Evolutionary conservation across 2,888 invertebrate species (phyloP).

Genomic region (Achlya flavicornis): DNA sequence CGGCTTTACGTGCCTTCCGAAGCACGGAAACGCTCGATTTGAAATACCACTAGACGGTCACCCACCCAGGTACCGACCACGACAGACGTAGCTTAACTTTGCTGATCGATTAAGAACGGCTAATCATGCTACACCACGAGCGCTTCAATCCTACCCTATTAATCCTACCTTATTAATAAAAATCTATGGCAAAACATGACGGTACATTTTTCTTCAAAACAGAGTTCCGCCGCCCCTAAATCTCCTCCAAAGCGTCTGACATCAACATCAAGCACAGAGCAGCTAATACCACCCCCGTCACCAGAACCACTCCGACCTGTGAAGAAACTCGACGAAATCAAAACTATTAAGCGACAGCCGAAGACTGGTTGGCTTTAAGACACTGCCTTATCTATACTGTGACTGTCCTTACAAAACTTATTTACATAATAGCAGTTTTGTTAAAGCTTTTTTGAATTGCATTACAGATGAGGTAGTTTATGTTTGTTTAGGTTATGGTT

Average conservation of each 20-base stretch:
- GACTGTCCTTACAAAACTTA: background rate
- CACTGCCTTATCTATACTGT: background rate
- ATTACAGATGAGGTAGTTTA: constrained; percentile 11
- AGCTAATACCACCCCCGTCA: constrained; percentile 73
- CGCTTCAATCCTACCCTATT: too few relatives aligned
- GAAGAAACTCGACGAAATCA: constrained; percentile 80
- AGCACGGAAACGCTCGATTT: too few relatives aligned
- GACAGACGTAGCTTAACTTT: too few relatives aligned
- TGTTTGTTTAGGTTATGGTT: background rate
- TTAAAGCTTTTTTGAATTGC: constrained; percentile 12
- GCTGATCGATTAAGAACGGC: too few relatives aligned
- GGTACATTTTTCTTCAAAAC: constrained; percentile 11
- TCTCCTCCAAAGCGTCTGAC: constrained; percentile 58
- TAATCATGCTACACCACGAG: too few relatives aligned
- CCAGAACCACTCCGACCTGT: constrained; percentile 67
- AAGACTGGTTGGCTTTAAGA: constrained; percentile 85
- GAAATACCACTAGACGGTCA: too few relatives aligned
- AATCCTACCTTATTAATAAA: too few relatives aligned
- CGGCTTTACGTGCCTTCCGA: too few relatives aligned
- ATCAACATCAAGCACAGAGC: constrained; percentile 79
- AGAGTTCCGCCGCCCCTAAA: constrained; percentile 43
- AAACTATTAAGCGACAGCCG: constrained; percentile 81
- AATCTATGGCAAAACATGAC: too few relatives aligned
- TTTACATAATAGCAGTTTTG: constrained; percentile 12
- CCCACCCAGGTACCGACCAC: too few relatives aligned